Conservation (phyloP, 2,113 vertebrate species). For the Trichechus manatus region DNA sequence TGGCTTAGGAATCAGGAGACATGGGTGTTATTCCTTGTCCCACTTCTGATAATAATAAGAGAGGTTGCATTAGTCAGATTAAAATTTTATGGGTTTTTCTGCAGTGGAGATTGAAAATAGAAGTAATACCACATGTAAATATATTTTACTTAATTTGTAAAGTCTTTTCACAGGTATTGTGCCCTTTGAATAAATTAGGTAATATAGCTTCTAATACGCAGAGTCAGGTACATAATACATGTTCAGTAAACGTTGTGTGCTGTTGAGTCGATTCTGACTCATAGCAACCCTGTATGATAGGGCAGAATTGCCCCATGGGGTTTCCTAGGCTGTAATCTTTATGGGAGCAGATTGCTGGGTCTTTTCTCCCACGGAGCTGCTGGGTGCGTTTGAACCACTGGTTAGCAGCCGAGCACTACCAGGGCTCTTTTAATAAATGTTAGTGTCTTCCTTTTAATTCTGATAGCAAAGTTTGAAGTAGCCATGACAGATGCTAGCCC, state of each 20-base stretch:
- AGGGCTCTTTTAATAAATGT: not conserved
- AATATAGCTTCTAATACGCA: not conserved
- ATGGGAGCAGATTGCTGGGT: too few species aligned
- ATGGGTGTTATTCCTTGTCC: not conserved
- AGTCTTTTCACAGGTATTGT: not conserved
- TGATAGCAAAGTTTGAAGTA: not conserved
- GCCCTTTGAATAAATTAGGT: not conserved
- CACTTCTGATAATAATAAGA: not conserved
- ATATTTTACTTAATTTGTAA: not conserved
- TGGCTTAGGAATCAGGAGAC: not conserved
- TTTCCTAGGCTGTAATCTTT: too few species aligned
- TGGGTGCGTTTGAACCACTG: too few species aligned
- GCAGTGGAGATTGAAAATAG: not conserved
- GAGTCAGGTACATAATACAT: not conserved
- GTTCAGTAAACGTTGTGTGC: not conserved
- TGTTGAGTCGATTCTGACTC: too few species aligned
- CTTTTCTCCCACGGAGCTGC: too few species aligned
- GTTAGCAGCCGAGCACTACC: too few species aligned
- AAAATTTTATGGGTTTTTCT: not conserved
- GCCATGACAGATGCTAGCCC: not conserved
- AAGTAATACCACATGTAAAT: not conserved
- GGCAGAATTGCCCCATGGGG: too few species aligned
- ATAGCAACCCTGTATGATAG: too few species aligned
- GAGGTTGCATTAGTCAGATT: not conserved
- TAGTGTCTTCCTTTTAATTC: not conserved